Conservation (phyloP, 2,888 invertebrate species). For the Andrena bicolor region DNA sequence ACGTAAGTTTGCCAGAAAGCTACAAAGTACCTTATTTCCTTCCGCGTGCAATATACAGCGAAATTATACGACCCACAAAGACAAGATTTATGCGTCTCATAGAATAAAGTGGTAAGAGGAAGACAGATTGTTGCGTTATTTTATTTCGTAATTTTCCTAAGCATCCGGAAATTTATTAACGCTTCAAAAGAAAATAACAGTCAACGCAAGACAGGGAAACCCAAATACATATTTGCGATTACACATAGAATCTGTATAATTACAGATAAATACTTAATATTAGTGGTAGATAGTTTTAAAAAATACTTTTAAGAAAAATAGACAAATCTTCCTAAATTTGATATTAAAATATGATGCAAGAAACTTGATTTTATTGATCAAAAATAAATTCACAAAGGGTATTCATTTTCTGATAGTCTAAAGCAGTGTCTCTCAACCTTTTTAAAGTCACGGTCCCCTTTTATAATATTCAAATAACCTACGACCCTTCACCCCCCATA, state of each 20-base stretch:
- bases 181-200: neutral
- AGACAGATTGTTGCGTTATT: conserved; percentile 11
- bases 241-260: neutral
- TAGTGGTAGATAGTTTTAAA: neutral
- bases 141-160: neutral
- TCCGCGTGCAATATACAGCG: conserved; percentile 18
- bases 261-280: neutral
- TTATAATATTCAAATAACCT: too few relatives aligned
- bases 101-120: conserved; percentile 15
- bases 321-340: neutral
- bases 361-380: too few relatives aligned
- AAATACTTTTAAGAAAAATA: neutral
- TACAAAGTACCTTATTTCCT: conserved; percentile 29
- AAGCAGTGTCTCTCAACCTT: too few relatives aligned
- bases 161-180: neutral
- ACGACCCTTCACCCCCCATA: too few relatives aligned
- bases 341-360: too few relatives aligned
- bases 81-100: conserved; percentile 23
- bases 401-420: too few relatives aligned
- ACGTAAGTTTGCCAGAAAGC: conserved; percentile 16
- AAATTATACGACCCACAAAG: conserved; percentile 7
- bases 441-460: too few relatives aligned
- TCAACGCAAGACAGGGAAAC: too few relatives aligned
- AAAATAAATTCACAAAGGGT: too few relatives aligned
- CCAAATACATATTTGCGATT: neutral